Evolutionary conservation across 2,888 invertebrate species (phyloP).

Genomic region (Limnephilus auricula): DNA sequence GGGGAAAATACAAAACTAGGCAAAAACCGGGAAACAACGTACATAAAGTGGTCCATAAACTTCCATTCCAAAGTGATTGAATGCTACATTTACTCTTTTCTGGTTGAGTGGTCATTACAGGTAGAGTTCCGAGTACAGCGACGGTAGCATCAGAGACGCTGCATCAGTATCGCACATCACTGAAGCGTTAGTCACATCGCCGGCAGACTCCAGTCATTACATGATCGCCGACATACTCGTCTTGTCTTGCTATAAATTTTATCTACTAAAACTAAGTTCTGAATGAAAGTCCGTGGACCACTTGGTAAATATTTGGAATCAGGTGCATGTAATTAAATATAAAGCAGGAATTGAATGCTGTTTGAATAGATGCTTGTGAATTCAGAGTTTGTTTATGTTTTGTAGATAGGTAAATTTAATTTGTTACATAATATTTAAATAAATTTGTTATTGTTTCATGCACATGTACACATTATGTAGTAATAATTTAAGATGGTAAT

Average conservation of each 20-base stretch:
- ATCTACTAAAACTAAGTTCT: background rate
- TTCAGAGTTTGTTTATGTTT: conserved; percentile 14
- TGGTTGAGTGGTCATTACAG: background rate
- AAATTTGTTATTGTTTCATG: background rate
- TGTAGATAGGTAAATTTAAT: background rate
- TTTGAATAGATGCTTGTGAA: conserved; percentile 49
- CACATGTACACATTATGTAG: background rate
- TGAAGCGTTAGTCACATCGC: too few species aligned
- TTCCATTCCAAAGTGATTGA: background rate
- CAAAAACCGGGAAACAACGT: background rate
- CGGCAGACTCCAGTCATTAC: too few species aligned
- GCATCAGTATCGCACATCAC: too few species aligned
- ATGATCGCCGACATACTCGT: too few species aligned
- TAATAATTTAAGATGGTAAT: background rate
- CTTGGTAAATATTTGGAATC: background rate
- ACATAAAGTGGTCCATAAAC: background rate
- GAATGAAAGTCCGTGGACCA: background rate
- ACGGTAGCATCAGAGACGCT: too few species aligned
- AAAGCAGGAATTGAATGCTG: conserved; percentile 34
- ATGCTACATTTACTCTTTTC: background rate
- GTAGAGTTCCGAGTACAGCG: too few species aligned
- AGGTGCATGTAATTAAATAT: background rate
- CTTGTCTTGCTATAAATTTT: too few species aligned
- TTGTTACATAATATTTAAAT: background rate
- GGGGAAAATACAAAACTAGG: background rate